Evolutionary conservation across 2,113 vertebrate genomes (phyloP).

Genomic region (Nothoprocta perdicaria): DNA sequence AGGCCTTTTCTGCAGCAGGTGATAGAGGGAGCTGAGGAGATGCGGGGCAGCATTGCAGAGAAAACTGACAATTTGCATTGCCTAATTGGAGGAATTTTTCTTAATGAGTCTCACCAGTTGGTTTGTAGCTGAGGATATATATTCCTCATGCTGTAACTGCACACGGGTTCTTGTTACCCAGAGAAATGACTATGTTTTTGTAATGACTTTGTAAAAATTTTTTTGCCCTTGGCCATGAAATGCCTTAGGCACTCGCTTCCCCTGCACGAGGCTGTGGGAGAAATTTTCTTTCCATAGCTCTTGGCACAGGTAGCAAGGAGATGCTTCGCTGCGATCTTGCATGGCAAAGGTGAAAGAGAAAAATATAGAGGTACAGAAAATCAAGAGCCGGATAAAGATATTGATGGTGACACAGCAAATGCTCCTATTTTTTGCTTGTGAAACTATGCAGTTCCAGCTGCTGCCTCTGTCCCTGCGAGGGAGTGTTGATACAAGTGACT

Average conservation of each 20-base stretch:
- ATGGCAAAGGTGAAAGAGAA: neutral
- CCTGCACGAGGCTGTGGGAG: neutral
- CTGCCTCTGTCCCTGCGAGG: neutral
- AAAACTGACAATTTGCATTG: neutral
- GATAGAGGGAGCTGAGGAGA: neutral
- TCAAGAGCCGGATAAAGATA: no score
- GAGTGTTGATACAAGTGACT: neutral
- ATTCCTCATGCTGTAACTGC: neutral
- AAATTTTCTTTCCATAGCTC: neutral
- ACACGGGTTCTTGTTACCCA: neutral
- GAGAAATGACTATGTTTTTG: neutral
- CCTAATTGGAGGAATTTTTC: neutral
- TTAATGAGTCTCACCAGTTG: neutral
- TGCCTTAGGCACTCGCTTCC: neutral
- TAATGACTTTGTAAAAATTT: neutral
- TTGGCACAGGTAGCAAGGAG: neutral
- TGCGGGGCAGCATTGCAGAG: accelerated
- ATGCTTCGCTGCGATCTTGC: neutral
- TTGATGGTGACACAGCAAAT: no score
- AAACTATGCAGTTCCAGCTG: neutral
- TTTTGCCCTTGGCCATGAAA: neutral
- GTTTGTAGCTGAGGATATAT: neutral
- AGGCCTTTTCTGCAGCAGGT: accelerated
- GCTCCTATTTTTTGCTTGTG: neutral
- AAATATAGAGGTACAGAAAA: no score